Conservation (phyloP, 2,888 invertebrate genomes). For the Volucella inflata region DNA sequence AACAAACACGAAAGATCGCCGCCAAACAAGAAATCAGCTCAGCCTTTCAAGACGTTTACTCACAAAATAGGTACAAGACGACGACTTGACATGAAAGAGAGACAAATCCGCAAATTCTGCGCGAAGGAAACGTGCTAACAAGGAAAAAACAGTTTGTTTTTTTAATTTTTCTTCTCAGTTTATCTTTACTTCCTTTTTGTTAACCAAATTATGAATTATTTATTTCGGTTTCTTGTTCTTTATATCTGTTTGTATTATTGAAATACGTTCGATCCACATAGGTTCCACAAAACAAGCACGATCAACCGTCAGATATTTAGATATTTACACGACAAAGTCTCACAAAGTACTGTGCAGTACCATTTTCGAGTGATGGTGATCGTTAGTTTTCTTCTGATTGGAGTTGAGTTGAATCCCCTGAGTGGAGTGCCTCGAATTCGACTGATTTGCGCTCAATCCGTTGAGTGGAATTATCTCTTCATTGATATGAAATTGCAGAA, state of each 20-base stretch:
- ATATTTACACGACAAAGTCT: conserved; percentile 55
- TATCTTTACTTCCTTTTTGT: conserved; percentile 13
- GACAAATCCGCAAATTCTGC: conserved; percentile 13
- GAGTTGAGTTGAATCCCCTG: conserved; percentile 12
- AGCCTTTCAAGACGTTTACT: conserved; percentile 2
- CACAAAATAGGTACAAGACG: conserved; percentile 48
- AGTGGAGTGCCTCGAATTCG: conserved; percentile 19
- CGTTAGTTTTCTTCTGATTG: conserved; percentile 1
- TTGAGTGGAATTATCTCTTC: conserved; percentile 5
- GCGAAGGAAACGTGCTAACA: conserved; percentile 10
- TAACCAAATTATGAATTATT: conserved; percentile 26
- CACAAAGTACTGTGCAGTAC: conserved; percentile 58
- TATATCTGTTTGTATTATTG: conserved; percentile 6
- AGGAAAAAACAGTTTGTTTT: conserved; percentile 61
- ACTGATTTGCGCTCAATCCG: conserved; percentile 6
- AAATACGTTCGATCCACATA: conserved; percentile 13
- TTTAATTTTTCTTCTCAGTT: conserved; percentile 17
- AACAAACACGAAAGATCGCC: conserved; percentile 23
- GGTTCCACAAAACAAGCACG: conserved; percentile 48
- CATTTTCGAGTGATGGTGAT: conserved; percentile 12
- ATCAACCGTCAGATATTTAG: conserved; percentile 37
- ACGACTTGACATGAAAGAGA: conserved; percentile 52
- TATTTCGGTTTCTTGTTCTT: conserved; percentile 31
- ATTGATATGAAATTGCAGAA: not conserved
- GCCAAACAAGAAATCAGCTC: not conserved